phyloP scores from a whole-genome alignment of 2,113 vertebrate genomes.

The Crotalus viridis region DNA sequence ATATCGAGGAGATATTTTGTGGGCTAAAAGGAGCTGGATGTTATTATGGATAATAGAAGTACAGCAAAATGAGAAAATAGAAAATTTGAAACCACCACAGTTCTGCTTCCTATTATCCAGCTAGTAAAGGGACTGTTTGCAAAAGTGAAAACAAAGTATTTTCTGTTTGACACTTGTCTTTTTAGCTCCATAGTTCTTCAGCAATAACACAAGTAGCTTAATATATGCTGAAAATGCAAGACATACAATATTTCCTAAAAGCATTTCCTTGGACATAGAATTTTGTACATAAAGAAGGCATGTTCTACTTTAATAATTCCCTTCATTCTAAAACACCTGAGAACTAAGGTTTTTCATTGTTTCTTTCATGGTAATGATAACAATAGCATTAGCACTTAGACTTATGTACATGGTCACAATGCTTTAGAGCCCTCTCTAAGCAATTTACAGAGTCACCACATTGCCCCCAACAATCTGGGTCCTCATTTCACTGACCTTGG shows the following conservation, averaged over 20 bases:
- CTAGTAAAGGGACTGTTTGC: slow-evolving; percentile 7
- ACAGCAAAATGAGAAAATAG: slow-evolving; percentile 26
- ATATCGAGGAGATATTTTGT: slow-evolving; percentile 26
- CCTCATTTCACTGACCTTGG: too few species aligned
- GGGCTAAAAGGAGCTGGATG: slow-evolving; percentile 40
- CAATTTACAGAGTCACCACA: too few species aligned
- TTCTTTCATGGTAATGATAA: background rate
- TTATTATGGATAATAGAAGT: slow-evolving; percentile 44
- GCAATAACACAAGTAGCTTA: background rate
- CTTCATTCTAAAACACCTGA: background rate
- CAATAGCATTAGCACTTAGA: background rate
- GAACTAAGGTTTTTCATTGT: background rate
- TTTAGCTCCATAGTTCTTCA: background rate
- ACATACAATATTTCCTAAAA: background rate
- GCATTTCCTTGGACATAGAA: background rate
- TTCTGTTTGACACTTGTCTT: background rate
- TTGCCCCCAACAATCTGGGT: too few species aligned
- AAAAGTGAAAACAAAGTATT: slow-evolving; percentile 3
- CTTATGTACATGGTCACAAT: too few species aligned
- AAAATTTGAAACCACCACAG: slow-evolving; percentile 45
- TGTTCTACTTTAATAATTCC: background rate
- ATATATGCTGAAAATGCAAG: background rate
- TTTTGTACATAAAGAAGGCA: background rate
- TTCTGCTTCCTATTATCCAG: slow-evolving; percentile 14
- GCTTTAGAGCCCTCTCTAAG: too few species aligned